A percentile compares a stretch with the other conserved stretches of the same genome.
These are phyloP conservation scores for Rhabdophis nuchalis DNA, from an alignment of 2,797 vertebrate species.

Conservation along the genomic window DNA sequence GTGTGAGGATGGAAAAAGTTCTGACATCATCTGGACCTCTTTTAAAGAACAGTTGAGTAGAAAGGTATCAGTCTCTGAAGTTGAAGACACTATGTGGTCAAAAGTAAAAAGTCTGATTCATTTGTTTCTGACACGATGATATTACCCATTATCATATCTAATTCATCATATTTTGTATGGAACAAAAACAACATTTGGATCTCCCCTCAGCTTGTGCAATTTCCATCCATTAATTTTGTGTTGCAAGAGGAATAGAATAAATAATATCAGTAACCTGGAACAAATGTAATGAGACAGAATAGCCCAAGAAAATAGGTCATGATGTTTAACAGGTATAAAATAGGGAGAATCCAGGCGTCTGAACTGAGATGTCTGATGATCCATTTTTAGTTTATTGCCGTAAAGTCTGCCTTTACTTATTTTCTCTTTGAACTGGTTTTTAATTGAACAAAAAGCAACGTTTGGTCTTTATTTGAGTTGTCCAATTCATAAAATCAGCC, in stretches of 20 bases:
- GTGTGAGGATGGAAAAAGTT: neutral
- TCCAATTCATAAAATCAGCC: constrained; percentile 17
- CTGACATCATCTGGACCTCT: constrained; percentile 2
- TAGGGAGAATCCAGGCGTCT: neutral
- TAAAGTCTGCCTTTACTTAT: neutral
- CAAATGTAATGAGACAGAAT: neutral
- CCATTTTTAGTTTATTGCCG: neutral
- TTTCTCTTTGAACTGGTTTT: neutral
- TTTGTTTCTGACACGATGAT: neutral
- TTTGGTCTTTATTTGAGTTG: neutral
- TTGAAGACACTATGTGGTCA: neutral
- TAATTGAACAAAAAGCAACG: neutral
- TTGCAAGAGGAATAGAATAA: neutral
- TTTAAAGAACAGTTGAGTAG: neutral
- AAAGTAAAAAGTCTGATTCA: neutral
- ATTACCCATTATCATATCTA: neutral
- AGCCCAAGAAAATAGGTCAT: neutral
- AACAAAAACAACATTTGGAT: neutral
- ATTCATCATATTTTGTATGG: neutral
- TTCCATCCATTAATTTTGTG: neutral
- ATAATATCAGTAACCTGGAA: neutral
- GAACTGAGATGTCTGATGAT: neutral
- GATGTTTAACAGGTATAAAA: neutral
- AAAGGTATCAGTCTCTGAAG: neutral
- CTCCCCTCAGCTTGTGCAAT: neutral